Percentiles rank a stretch among this genome's conserved stretches.
These are phyloP conservation scores for Notarius lentiginosus DNA, from an alignment of 2,113 vertebrate species.

Conservation along the genomic window DNA sequence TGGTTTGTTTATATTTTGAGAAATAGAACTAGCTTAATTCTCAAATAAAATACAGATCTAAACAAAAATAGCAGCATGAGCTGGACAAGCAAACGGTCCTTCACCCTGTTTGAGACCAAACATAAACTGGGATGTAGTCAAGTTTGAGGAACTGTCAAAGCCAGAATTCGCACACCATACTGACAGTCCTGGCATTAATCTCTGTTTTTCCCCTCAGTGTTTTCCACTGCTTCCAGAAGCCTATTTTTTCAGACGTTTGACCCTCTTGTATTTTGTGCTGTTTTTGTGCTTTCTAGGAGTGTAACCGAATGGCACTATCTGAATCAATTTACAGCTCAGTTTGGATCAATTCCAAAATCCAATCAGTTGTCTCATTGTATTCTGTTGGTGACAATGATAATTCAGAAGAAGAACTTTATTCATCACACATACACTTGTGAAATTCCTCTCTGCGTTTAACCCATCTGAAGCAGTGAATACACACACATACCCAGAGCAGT, in stretches of 20 bases:
- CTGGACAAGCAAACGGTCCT: background rate
- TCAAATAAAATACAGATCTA: background rate
- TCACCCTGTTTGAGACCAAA: background rate
- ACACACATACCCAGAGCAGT: too few relatives aligned
- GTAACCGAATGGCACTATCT: background rate
- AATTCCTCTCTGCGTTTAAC: too few relatives aligned
- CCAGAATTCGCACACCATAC: background rate
- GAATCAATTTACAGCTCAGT: background rate
- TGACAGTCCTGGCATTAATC: background rate
- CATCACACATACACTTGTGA: too few relatives aligned
- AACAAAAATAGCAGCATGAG: background rate
- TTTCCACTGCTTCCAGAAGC: background rate
- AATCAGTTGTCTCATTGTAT: background rate
- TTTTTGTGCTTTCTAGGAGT: background rate
- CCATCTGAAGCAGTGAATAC: too few relatives aligned
- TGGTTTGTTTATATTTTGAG: background rate
- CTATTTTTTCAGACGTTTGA: background rate
- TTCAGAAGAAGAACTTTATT: too few relatives aligned
- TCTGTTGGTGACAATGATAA: background rate
- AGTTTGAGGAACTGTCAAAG: background rate
- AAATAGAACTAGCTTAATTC: background rate
- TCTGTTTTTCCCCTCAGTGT: background rate
- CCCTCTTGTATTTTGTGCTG: background rate
- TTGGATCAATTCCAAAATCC: background rate
- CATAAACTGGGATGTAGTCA: background rate